Base-by-base conservation (phyloP, 1,140 invertebrate species). In the Oncopodura yosiiana region DNA sequence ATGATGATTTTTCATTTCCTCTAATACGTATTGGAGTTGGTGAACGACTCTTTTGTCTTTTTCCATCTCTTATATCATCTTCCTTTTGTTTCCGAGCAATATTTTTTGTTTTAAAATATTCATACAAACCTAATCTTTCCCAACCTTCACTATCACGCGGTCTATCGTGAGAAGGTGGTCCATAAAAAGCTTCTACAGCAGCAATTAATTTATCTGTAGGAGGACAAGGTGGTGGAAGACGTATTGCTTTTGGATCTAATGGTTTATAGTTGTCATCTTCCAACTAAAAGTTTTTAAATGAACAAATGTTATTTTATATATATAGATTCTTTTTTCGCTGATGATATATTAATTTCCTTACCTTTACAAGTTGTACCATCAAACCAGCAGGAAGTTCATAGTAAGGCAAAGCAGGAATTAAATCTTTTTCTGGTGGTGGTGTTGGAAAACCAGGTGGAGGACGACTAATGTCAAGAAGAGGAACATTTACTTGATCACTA, bases 101-200 rank as follows among this genome's bases (percentile, higher is more conserved):
- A 72, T 91, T 89, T 73, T 97, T 98, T 0, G 91, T 87, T 74
- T 91, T 92, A 71, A 91, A 97, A 73, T 94, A 98, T 74, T 97
- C 94, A 71, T 95, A 96, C 19, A 98, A 74, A 53, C 90, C 92
- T 65, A 96, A 74, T 71, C 94, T 93, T 69, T 97, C 94, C 94
- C 94, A 97, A 36, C 94, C 94, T 69, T 97, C 93, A 73, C 88
- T 89, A 71, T 97, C 93, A 66, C 92, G 74, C 0, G 93, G 92
- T 54, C 88, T 78, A 63, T 96, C 92, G 68, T 96, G 92, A 58
- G 86, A 86, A 11, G 93, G 91, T 27, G 85, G 81, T 9, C 86
- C 82, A 70, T 96, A 97, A 73, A 97, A 98, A 2, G 90, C 87
- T 69, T 96, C 93, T 0, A 98, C 84, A 38, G 94, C 93, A 38